Evolutionary conservation across 2,888 invertebrate species (phyloP), one percentile per base, ranked within the genome.

Genomic region (Cheilosia scutellata): DNA sequence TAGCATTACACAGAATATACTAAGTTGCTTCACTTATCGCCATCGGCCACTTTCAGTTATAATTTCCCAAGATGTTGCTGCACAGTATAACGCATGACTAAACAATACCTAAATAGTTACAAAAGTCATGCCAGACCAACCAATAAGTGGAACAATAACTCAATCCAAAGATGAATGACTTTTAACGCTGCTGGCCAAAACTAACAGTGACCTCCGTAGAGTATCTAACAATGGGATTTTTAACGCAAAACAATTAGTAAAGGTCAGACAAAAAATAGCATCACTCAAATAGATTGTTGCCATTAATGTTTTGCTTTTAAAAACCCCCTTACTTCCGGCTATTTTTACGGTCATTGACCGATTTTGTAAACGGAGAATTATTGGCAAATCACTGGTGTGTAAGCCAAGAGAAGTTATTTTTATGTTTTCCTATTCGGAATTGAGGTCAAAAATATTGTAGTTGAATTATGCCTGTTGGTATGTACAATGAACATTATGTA

Each of bases 151-250:
- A 2, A 1, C 33, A 65, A n/a, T 4, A 13, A 16, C 27, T 29
- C 42, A 66, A 66, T 53, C 53, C 37, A 42, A 20, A 53, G 66
- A 53, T 53, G 27, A 53, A 66, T 55, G 29, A 42, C 66, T 66
- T 55, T n/a, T 55, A 29, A 29, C 11, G 40, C 16, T 11, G 40
- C 16, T 16, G 29, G 29, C 51, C 42, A 16, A 53, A 53, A 1
- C 20, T 37, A 16, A 40, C 29, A 53, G 4, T 55, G 53, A 66
- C 66, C 53, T 42, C 27, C 11, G 25, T 55, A 11, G 11, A 9
- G 33, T 37, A 25, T 65, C 49, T 37, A n/a, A 53, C 29, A 40
- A 42, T 9, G 29, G 31, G 2, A 33, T 29, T 9, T 31, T 16
- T 2, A 37, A 33, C 1, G 13, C 27, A 44, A 62, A 27, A 31